Conservation (phyloP, 2,797 vertebrate species). For the Chloroceryle inda region DNA sequence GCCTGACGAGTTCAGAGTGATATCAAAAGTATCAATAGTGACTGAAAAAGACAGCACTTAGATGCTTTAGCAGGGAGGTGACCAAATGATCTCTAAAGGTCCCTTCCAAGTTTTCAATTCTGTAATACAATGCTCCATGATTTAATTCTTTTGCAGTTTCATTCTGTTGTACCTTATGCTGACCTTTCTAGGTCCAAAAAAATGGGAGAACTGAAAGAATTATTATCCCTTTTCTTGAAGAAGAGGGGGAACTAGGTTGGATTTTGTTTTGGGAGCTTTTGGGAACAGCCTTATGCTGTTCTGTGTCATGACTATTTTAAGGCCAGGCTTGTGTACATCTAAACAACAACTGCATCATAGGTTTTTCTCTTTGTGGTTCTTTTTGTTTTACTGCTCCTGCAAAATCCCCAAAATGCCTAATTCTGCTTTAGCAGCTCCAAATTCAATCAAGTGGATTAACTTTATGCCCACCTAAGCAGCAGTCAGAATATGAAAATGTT, state of each 20-base stretch:
- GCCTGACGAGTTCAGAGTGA: neutral
- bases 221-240: neutral
- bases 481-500: neutral
- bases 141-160: neutral
- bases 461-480: neutral
- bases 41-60: neutral
- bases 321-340: neutral
- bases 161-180: neutral
- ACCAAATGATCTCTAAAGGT: too few species aligned
- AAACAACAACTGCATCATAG: neutral
- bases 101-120: too few species aligned
- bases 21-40: neutral
- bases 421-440: neutral
- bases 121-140: neutral
- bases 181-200: neutral
- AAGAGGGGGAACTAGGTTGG: neutral
- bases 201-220: neutral
- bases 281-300: neutral
- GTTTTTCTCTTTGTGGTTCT: neutral
- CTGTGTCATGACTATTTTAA: neutral
- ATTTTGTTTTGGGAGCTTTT: neutral
- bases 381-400: neutral
- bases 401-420: neutral
- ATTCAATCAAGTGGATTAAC: constrained; percentile 8
- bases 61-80: too few species aligned